Evolutionary conservation across 2,113 vertebrate genomes (phyloP), one percentile per base, ranked within the genome.

Genomic region (Xenotilapia flavipinnis): DNA sequence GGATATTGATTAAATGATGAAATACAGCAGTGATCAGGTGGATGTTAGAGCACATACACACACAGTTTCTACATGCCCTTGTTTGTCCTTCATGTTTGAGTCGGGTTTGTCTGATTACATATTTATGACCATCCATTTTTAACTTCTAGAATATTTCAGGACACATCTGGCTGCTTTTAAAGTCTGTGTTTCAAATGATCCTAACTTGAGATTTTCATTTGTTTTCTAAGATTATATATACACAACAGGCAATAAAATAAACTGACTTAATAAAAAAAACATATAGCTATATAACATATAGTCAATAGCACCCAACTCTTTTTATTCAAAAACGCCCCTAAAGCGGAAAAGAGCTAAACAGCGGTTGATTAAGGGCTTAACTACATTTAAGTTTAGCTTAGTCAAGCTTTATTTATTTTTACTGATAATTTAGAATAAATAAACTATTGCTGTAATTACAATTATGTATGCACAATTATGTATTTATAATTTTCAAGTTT

Each of bases 1-100:
- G 53, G 60, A 42, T 89, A 92, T 92, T 88, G 90, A 94, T 93
- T 85, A 58, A 88, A 75, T 53, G 36, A 80, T 90, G 79, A 91
- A 90, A 91, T 87, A 82, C 60, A 82, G 75, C 75, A 65, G 79
- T 75, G 42, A 77, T 88, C 75, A 84, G 85, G 40, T 89, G 65
- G 45, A 75, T 62, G 38, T 70, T 36, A 31, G 10, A 77, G 68
- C 42, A 21, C 49, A 54, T 6, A 47, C 40, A 75, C 10, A 38
- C 33, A 75, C 56, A 26, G 58, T 51, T 83, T 54, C 36, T 28
- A 9, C 36, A 13, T 65, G 83, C 60, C 85, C 85, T 87, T 80
- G 79, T 28, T 62, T 80, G 70, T 86, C 79, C 89, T 83, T 82
- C 86, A 36, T 26, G 28, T 77, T 62, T 79, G 13, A 8, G 7